These are phyloP conservation scores for Megaleporinus macrocephalus DNA, from an alignment of 2,113 vertebrate species.

Conservation along the genomic window DNA sequence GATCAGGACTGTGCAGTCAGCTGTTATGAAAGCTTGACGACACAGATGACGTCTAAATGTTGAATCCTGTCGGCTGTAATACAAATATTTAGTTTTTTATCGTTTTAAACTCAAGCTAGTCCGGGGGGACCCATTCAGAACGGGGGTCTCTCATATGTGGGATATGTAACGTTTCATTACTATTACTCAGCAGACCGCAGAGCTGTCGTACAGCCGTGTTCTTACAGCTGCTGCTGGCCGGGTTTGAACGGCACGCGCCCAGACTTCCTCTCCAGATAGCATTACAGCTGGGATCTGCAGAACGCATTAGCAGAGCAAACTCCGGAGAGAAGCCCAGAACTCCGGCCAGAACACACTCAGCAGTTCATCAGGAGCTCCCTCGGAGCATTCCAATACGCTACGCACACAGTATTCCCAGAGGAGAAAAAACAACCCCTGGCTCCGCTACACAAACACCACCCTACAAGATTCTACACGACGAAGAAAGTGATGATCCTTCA, in stretches of 20 bases:
- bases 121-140: not conserved
- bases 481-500: not conserved
- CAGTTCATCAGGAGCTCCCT: slow-evolving; percentile 64
- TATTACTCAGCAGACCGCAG: slow-evolving; percentile 2
- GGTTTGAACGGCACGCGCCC: not conserved
- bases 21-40: too few species aligned
- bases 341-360: slow-evolving; percentile 60
- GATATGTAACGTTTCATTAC: not conserved
- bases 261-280: slow-evolving; percentile 17
- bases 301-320: slow-evolving; percentile 45
- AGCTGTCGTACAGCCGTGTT: not conserved
- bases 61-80: not conserved
- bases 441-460: not conserved
- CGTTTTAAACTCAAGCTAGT: too few species aligned
- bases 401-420: not conserved
- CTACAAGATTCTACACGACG: slow-evolving; percentile 12
- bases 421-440: not conserved
- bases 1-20: not conserved
- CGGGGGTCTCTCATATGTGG: not conserved
- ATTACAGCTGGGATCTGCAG: slow-evolving; percentile 26
- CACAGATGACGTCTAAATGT: too few species aligned
- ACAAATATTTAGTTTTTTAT: too few species aligned
- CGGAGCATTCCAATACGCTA: slow-evolving; percentile 33
- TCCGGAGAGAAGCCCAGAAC: slow-evolving; percentile 23
- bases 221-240: slow-evolving; percentile 8